Base-by-base conservation (phyloP, 2,888 invertebrate species). In the Endotricha flammealis region DNA sequence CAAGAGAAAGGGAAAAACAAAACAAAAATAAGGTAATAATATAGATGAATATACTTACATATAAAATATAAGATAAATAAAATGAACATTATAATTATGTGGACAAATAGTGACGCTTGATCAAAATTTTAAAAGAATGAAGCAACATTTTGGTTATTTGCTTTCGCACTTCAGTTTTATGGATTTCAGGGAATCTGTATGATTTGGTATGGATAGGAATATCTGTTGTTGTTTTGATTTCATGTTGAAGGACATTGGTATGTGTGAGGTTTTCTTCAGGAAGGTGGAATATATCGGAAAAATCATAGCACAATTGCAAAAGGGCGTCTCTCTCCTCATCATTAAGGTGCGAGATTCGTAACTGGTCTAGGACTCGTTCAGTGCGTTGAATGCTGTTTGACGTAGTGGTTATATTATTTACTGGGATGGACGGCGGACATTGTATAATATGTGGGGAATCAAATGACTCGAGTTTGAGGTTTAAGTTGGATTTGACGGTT, bases 101-200 rank as follows among this genome's bases (percentile, higher is more conserved):
- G n/a, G n/a, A n/a, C n/a, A n/a, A n/a, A n/a, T n/a, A n/a, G n/a
- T n/a, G n/a, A n/a, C n/a, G n/a, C n/a, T n/a, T n/a, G n/a, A n/a
- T n/a, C n/a, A n/a, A n/a, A n/a, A n/a, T n/a, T n/a, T n/a, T n/a
- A n/a, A n/a, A n/a, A n/a, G n/a, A n/a, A n/a, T n/a, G n/a, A n/a
- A n/a, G n/a, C n/a, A n/a, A n/a, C n/a, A n/a, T n/a, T 32, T 53
- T 33, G 2, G 30, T 20, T 2, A 54, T 42, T 42, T 54, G 50
- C 4, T 38, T 22, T 31, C 48, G 41, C 4, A 63, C 55, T 46
- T 62, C 63, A 14, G 47, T 28, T 45, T 51, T 37, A 9, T 57
- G 57, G 5, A 51, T 34, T 32, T 53, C 34, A 9, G 63, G 63
- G 24, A 53, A 58, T 32, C 62, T 31, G 34, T 63, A 64, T 1